Conservation (phyloP, 2,113 vertebrate species). For the Seriola quinqueradiata region DNA sequence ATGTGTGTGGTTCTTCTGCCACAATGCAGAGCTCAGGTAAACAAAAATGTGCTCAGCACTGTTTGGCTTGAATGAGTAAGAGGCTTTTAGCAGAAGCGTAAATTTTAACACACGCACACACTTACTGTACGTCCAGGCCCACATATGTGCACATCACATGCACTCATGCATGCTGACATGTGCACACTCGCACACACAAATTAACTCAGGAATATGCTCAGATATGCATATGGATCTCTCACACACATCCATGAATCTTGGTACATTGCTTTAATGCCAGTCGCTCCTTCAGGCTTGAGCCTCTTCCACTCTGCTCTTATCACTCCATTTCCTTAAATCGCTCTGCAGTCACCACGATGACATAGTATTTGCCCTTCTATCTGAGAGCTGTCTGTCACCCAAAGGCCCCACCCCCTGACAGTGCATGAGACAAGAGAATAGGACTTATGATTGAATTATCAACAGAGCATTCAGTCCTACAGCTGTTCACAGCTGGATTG, state of each 20-base stretch:
- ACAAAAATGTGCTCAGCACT: slow-evolving; percentile 18
- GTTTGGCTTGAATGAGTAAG: slow-evolving; percentile 27
- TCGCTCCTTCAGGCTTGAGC: slow-evolving; percentile 72
- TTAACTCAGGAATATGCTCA: slow-evolving; percentile 38
- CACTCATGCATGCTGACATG: slow-evolving; percentile 29
- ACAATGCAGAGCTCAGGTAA: slow-evolving; percentile 22
- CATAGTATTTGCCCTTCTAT: slow-evolving; percentile 75
- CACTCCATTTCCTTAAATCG: slow-evolving; percentile 79
- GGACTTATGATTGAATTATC: slow-evolving; percentile 45
- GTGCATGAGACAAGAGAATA: slow-evolving; percentile 39
- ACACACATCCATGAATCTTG: slow-evolving; percentile 53
- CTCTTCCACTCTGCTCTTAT: slow-evolving; percentile 78
- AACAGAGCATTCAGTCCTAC: slow-evolving; percentile 41
- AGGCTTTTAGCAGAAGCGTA: slow-evolving; percentile 13
- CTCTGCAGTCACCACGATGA: slow-evolving; percentile 75
- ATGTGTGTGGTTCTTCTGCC: slow-evolving; percentile 32
- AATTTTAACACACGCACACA: slow-evolving; percentile 8
- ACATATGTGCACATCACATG: slow-evolving; percentile 33
- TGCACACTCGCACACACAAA: slow-evolving; percentile 30
- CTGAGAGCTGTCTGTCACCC: slow-evolving; percentile 69
- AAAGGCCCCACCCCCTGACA: slow-evolving; percentile 44
- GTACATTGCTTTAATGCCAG: slow-evolving; percentile 78
- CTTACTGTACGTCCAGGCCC: neutral
- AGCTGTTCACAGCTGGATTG: slow-evolving; percentile 21
- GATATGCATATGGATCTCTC: slow-evolving; percentile 40